phyloP scores from a whole-genome alignment of 1,140 invertebrate species.

The Telenomus remus region DNA sequence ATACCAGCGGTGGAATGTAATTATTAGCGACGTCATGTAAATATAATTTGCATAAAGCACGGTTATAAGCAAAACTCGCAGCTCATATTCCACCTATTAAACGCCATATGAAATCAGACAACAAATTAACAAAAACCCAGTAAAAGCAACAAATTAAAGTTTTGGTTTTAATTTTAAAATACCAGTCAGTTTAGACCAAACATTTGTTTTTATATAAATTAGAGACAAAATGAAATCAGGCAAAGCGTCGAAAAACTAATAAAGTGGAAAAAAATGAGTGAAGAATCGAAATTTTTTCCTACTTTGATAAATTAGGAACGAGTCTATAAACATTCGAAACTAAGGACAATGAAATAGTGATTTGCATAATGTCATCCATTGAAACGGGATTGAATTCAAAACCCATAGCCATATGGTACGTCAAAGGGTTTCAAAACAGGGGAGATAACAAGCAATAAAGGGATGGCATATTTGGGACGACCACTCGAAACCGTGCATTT shows the following conservation, averaged over 20 bases:
- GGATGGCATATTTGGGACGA: slow-evolving; percentile 30
- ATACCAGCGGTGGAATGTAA: slow-evolving; percentile 51
- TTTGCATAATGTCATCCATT: not conserved
- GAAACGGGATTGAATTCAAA: slow-evolving; percentile 32
- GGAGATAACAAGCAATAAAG: slow-evolving; percentile 46
- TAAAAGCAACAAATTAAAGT: too few relatives aligned
- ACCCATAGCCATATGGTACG: slow-evolving; percentile 46
- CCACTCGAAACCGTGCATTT: slow-evolving; percentile 38
- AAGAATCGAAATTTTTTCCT: too few relatives aligned
- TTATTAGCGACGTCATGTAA: slow-evolving; percentile 54
- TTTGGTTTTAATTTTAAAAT: too few relatives aligned
- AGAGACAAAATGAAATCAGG: too few relatives aligned
- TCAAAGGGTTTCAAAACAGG: slow-evolving; percentile 46
- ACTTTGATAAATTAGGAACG: too few relatives aligned
- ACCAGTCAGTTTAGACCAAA: too few relatives aligned
- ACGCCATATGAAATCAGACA: too few relatives aligned
- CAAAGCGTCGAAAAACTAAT: too few relatives aligned
- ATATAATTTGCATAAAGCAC: slow-evolving; percentile 49
- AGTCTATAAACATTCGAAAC: too few relatives aligned
- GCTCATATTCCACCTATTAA: slow-evolving; percentile 7
- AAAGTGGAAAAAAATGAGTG: too few relatives aligned
- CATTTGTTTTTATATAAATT: too few relatives aligned
- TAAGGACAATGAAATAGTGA: not conserved
- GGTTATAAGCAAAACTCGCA: slow-evolving; percentile 31
- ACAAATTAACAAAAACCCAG: too few relatives aligned